Evolutionary conservation across 2,888 invertebrate genomes (phyloP).

Genomic region (Galerucella nymphaeae): DNA sequence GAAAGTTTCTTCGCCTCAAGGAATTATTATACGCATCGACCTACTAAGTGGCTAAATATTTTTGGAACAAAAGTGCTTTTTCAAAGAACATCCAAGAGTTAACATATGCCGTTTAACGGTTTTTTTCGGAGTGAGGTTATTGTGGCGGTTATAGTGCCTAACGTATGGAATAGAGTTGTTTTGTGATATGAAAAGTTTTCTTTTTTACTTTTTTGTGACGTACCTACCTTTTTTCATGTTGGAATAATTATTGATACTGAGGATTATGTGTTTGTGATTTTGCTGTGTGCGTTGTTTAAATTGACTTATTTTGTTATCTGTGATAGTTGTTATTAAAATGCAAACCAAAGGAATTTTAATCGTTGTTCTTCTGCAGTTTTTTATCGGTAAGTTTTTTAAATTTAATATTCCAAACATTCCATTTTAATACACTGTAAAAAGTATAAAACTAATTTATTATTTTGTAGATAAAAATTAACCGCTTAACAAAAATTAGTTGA

Average conservation of each 20-base stretch:
- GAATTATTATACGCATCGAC: not conserved
- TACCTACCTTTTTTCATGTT: not conserved
- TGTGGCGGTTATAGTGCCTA: not conserved
- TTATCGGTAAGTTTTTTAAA: constrained; percentile 10
- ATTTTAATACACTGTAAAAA: no score
- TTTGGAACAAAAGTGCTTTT: not conserved
- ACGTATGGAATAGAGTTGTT: not conserved
- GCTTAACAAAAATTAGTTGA: no score
- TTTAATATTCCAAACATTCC: no score
- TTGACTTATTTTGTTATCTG: constrained; percentile 3
- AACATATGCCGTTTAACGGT: constrained; percentile 18
- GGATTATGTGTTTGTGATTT: constrained; percentile 17
- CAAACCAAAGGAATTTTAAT: constrained; percentile 8
- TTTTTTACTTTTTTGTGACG: not conserved
- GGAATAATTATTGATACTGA: not conserved
- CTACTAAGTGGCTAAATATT: not conserved
- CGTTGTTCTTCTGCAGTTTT: not conserved
- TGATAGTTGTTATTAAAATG: constrained; percentile 13
- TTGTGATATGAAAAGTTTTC: constrained; percentile 8
- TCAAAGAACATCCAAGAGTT: not conserved
- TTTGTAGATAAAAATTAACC: no score
- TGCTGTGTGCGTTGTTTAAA: no score
- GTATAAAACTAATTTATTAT: no score
- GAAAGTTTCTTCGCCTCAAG: constrained; percentile 1
- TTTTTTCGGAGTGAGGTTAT: not conserved